Evolutionary conservation across 2,797 vertebrate species (phyloP).

Genomic region (Monodelphis domestica): DNA sequence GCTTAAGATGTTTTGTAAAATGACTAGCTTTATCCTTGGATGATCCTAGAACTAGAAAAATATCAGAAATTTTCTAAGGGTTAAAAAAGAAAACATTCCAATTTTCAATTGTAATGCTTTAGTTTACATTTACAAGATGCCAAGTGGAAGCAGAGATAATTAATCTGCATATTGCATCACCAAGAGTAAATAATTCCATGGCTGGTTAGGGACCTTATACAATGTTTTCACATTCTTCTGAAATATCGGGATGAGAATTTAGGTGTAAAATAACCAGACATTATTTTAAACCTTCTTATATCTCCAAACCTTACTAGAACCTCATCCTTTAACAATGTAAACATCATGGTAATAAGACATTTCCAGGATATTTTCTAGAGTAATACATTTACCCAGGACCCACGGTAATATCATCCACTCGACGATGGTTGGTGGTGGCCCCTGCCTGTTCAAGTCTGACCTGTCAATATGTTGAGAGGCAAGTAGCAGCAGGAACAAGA

Average conservation of each 20-base stretch:
- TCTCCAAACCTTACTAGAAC: conserved; percentile 1
- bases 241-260: background rate
- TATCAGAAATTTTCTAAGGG: background rate
- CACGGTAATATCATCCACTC: conserved; percentile 99
- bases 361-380: conserved; percentile 85
- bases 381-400: conserved; percentile 96
- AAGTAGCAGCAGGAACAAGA: conserved; percentile 95
- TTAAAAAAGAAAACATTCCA: background rate
- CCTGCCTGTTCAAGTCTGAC: conserved; percentile 87
- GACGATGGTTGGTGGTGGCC: conserved; percentile 92
- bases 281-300: background rate
- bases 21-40: background rate
- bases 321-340: conserved; percentile 59
- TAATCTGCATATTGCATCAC: background rate
- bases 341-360: conserved; percentile 62
- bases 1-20: background rate
- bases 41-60: background rate
- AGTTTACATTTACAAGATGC: background rate
- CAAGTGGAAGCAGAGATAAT: background rate
- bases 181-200: background rate
- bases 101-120: background rate
- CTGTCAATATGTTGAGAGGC: conserved; percentile 95
- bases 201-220: background rate
- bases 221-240: background rate
- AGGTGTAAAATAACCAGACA: background rate